These are phyloP conservation scores for Halichoeres trimaculatus DNA, from an alignment of 2,113 vertebrate genomes.

Conservation along the genomic window DNA sequence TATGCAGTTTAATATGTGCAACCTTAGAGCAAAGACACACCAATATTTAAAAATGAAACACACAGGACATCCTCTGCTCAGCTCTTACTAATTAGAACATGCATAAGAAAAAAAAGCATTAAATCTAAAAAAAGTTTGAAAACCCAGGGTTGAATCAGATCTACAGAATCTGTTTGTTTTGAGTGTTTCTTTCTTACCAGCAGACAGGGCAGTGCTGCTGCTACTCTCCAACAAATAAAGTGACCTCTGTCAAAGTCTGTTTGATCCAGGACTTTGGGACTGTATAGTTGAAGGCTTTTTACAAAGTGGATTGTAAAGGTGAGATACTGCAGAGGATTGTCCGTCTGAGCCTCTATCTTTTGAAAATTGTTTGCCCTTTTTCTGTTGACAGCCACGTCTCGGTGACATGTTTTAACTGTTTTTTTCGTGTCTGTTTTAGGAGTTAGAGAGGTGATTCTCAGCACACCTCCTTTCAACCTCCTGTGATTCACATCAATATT, in stretches of 20 bases:
- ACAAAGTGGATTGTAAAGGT: conserved; percentile 18
- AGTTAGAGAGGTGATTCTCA: conserved; percentile 7
- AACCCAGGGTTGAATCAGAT: neutral
- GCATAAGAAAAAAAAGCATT: neutral
- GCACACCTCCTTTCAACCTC: neutral
- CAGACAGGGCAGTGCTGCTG: neutral
- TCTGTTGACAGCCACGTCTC: neutral
- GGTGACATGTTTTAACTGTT: neutral
- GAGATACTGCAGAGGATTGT: conserved; percentile 7
- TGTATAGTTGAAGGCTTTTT: neutral
- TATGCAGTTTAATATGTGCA: conserved; percentile 18
- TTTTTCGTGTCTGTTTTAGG: conserved; percentile 2
- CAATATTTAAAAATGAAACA: conserved; percentile 3
- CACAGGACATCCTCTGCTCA: neutral
- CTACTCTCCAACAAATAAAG: neutral
- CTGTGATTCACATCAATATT: neutral
- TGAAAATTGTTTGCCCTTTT: neutral
- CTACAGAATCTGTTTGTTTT: neutral
- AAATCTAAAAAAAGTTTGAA: too few species aligned
- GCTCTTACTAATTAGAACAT: too few species aligned
- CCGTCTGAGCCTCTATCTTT: neutral
- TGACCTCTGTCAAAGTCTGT: conserved; percentile 11
- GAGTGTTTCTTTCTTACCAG: neutral
- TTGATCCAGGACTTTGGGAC: neutral
- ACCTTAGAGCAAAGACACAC: neutral